phyloP scores from a whole-genome alignment of 2,797 vertebrate genomes.

The Bryconaethiops microstoma region DNA sequence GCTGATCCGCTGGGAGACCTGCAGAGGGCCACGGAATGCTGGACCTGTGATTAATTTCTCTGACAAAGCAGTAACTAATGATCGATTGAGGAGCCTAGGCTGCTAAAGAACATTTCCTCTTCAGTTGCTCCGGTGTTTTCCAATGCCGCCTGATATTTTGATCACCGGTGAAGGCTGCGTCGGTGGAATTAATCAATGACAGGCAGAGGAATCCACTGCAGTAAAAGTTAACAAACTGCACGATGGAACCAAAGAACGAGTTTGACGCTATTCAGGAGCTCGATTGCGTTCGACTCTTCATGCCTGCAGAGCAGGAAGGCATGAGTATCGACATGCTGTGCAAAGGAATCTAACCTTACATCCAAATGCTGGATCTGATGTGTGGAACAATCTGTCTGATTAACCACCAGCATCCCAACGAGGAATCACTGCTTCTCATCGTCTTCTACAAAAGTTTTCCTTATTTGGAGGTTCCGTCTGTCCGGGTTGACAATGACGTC shows the following conservation, averaged over 20 bases:
- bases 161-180: constrained; percentile 72
- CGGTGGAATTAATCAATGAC: constrained; percentile 74
- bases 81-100: constrained; percentile 79
- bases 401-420: too few species aligned
- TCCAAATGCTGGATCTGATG: too few species aligned
- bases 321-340: not conserved
- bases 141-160: constrained; percentile 79
- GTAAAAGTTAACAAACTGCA: constrained; percentile 44
- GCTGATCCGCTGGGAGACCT: constrained; percentile 37
- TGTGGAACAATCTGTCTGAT: too few species aligned
- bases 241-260: constrained; percentile 28
- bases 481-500: too few species aligned
- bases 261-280: constrained; percentile 1
- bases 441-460: too few species aligned
- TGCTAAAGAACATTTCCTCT: constrained; percentile 81
- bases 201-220: constrained; percentile 56
- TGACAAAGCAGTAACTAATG: constrained; percentile 79
- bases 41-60: constrained; percentile 79
- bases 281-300: not conserved
- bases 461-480: too few species aligned
- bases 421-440: too few species aligned
- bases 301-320: not conserved
- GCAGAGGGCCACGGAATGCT: constrained; percentile 59
- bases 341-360: too few species aligned
- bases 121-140: constrained; percentile 79